A percentile compares a stretch with the other conserved stretches of the same genome.
Evolutionary conservation across 2,113 vertebrate genomes (phyloP).

Genomic region (Hylia prasina): DNA sequence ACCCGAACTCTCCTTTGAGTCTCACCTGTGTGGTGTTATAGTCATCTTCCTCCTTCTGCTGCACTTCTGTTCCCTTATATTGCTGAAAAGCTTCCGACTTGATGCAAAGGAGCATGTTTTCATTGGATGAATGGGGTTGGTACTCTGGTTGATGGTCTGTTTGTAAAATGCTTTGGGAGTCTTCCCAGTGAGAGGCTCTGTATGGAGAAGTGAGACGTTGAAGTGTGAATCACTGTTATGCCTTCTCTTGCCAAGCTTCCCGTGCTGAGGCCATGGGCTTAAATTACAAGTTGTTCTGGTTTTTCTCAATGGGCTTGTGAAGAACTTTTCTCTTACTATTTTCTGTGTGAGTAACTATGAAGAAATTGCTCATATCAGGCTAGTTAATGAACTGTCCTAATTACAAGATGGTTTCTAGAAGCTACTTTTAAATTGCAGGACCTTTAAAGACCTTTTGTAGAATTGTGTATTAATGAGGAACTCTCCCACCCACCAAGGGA

Average conservation of each 20-base stretch:
- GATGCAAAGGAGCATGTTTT: fast-evolving
- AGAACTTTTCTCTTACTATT: neutral
- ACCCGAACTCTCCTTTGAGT: neutral
- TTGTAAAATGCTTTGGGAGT: neutral
- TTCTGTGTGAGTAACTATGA: neutral
- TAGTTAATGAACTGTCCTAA: neutral
- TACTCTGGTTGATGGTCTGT: neutral
- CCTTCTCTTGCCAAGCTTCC: neutral
- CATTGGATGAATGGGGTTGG: neutral
- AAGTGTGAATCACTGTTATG: neutral
- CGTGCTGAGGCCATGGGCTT: neutral
- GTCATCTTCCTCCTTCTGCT: neutral
- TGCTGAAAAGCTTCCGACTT: neutral
- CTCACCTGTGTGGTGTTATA: neutral
- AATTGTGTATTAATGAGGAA: constrained; percentile 29
- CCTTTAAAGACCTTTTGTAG: constrained; percentile 8
- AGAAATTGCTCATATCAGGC: fast-evolving
- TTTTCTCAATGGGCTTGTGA: constrained; percentile 20
- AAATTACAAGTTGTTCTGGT: neutral
- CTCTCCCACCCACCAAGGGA: neutral
- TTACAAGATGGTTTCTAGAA: neutral
- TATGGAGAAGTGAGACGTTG: neutral
- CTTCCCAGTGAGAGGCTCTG: neutral
- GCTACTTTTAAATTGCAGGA: neutral
- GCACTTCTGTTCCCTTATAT: fast-evolving